Base-by-base conservation (phyloP, 1,140 invertebrate genomes). In the Nephila pilipes region DNA sequence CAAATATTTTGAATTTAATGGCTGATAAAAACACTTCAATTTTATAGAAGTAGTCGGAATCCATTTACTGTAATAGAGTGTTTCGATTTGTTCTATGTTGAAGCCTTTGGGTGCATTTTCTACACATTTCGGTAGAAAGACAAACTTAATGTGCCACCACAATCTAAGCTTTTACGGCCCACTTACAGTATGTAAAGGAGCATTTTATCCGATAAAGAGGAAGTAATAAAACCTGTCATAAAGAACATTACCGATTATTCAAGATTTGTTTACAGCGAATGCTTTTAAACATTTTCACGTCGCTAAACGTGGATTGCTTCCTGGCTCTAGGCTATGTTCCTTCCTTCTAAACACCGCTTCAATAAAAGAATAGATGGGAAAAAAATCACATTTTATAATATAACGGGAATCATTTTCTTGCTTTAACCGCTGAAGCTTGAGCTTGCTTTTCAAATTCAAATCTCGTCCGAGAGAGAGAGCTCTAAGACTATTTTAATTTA, bases 191-290 rank as follows among this genome's bases (percentile, higher is more conserved):
- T 87, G 85, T 25, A 38, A 65, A 69, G 25, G 85, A 29, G 58
- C 60, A 54, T 87, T 87, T 87, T 87, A 87, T 60, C 85, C 58
- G 58, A 65, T 87, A 87, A 87, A 69, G 60, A 69, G 60, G 85
- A 87, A 87, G 85, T 87, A 87, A 87, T 87, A 87, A 87, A 87
- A 87, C 60, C 85, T 69, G 60, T 87, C 85, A 87, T 87, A 87
- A 65, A 65, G 85, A 87, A 69, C 58, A 87, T 87, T 87, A 87
- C 55, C 85, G 85, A 87, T 87, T 87, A 87, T 87, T 87, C 85
- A 87, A 87, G 85, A 87, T 87, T 87, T 65, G 85, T 46, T 87
- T 87, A 87, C 85, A 63, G 36, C 32, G 36, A 63, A 36, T 65
- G 85, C 25, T 65, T 65, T 63, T 87, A 87, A 85, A 85, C 55